Evolutionary conservation across 2,113 vertebrate species (phyloP).

Genomic region (Oncorhynchus tshawytscha): DNA sequence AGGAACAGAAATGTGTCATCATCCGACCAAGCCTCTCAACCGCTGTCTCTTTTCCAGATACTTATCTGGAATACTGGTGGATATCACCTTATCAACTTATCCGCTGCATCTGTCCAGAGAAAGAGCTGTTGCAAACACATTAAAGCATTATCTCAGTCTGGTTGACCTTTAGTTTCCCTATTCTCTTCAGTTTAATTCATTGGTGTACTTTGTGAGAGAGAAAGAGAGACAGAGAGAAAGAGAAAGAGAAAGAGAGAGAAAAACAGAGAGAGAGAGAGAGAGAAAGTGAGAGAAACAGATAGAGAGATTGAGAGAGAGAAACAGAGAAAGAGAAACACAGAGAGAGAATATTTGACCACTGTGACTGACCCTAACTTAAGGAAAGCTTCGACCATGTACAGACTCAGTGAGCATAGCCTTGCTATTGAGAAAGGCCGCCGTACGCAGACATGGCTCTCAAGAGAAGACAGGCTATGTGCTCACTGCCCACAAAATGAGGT

Average conservation of each 20-base stretch:
- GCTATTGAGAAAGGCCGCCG: too few species aligned
- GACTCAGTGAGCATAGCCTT: too few species aligned
- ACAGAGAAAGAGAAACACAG: too few species aligned
- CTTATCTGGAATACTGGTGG: neutral
- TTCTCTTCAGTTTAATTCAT: slow-evolving; percentile 13
- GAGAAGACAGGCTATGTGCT: too few species aligned
- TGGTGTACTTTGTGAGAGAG: slow-evolving; percentile 10
- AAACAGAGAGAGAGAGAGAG: too few species aligned
- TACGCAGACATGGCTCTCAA: too few species aligned
- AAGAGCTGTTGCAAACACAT: slow-evolving; percentile 12
- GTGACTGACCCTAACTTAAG: too few species aligned
- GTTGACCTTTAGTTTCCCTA: slow-evolving; percentile 6
- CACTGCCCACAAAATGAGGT: too few species aligned
- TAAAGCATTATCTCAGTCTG: neutral
- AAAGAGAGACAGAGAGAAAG: slow-evolving; percentile 2
- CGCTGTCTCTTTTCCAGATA: neutral
- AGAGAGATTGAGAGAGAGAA: too few species aligned
- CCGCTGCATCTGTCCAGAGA: slow-evolving; percentile 7
- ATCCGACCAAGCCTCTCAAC: neutral
- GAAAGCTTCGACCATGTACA: too few species aligned
- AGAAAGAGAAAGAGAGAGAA: neutral
- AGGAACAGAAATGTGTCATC: neutral
- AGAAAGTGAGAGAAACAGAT: too few species aligned
- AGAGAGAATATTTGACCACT: too few species aligned
- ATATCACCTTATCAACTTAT: slow-evolving; percentile 15